Evolutionary conservation across 1,140 invertebrate species (phyloP).

Genomic region (Heliconius hewitsoni): DNA sequence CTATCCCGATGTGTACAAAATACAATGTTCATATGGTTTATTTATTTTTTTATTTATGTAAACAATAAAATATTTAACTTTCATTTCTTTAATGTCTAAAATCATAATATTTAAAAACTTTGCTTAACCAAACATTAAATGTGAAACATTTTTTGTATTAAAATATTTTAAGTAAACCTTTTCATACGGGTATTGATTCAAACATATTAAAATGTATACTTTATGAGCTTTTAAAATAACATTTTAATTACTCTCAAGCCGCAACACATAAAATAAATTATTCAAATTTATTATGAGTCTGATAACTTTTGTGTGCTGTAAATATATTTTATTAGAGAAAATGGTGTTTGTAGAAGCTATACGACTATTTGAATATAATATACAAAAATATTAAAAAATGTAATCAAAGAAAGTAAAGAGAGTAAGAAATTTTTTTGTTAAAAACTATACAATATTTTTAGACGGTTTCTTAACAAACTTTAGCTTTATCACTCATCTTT

Average conservation of each 20-base stretch:
- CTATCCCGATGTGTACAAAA: no score
- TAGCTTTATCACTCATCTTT: no score
- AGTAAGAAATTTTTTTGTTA: no score
- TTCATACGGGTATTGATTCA: background rate
- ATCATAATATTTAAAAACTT: background rate
- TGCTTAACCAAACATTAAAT: background rate
- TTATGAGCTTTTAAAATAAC: conserved; percentile 14
- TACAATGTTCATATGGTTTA: no score
- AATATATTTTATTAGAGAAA: background rate
- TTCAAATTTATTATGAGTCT: background rate
- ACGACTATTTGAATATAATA: no score
- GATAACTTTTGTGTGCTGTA: background rate
- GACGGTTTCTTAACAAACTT: no score
- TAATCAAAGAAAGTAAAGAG: no score
- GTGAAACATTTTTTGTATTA: background rate
- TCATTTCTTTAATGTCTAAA: no score
- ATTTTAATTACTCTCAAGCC: background rate
- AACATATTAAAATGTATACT: background rate
- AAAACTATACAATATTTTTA: no score
- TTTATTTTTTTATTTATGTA: no score
- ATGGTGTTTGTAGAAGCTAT: background rate
- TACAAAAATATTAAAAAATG: no score
- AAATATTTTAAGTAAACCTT: background rate
- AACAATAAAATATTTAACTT: no score
- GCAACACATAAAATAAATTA: background rate